Conservation (phyloP, 2,888 invertebrate genomes). For the Lordiphosa fenestrarum region DNA sequence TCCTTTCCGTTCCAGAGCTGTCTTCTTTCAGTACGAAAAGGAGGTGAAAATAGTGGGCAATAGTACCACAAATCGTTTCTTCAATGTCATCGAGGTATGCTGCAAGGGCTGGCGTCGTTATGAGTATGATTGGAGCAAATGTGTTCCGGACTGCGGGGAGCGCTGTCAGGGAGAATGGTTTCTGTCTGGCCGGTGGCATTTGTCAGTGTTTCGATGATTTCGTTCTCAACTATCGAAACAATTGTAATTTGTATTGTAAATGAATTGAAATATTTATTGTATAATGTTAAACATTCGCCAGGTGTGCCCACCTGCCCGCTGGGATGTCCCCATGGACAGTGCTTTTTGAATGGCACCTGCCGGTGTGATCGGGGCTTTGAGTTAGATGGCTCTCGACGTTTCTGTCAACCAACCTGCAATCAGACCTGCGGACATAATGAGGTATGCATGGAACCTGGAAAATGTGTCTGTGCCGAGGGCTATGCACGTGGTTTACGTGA, state of each 20-base stretch:
- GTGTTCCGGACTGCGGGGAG: constrained; percentile 80
- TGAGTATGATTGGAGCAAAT: constrained; percentile 82
- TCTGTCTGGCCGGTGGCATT: constrained; percentile 79
- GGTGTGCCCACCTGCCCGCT: constrained; percentile 70
- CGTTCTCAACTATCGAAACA: constrained; percentile 73
- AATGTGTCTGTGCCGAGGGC: constrained; percentile 81
- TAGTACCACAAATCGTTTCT: constrained; percentile 64
- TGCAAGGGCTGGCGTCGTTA: constrained; percentile 87
- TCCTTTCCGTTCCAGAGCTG: constrained; percentile 51
- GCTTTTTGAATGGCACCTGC: constrained; percentile 79
- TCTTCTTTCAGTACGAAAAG: constrained; percentile 78
- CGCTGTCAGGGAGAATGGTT: constrained; percentile 79
- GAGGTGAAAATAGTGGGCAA: constrained; percentile 80
- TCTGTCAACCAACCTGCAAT: constrained; percentile 83
- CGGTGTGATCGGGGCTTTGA: constrained; percentile 75
- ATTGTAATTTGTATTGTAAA: constrained; percentile 35
- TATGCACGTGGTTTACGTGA: constrained; percentile 54
- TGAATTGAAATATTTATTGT: no score
- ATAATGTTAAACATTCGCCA: no score
- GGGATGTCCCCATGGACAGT: constrained; percentile 78
- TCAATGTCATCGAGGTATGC: constrained; percentile 85
- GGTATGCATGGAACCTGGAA: constrained; percentile 84
- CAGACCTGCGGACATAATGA: constrained; percentile 82
- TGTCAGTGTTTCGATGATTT: constrained; percentile 78
- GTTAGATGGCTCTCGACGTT: constrained; percentile 77